phyloP scores from a whole-genome alignment of 1,140 invertebrate species.

The Eurosta solidaginis region DNA sequence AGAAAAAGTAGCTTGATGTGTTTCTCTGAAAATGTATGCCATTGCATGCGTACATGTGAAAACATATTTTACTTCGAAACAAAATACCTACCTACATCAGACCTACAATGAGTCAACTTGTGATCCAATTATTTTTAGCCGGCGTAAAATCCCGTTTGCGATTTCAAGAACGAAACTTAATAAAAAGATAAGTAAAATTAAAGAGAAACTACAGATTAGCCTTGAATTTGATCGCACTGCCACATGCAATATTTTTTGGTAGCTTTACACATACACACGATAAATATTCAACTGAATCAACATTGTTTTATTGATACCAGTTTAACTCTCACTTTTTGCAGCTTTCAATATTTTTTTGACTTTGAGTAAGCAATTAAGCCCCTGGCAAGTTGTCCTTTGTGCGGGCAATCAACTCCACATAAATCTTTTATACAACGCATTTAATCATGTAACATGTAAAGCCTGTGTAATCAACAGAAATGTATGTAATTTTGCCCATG shows the following conservation, averaged over 20 bases:
- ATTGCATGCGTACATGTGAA: too few species aligned
- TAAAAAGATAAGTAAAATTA: neutral
- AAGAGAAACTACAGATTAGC: neutral
- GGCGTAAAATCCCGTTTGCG: neutral
- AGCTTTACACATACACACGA: neutral
- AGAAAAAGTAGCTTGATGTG: too few species aligned
- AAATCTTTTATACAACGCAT: constrained; percentile 2
- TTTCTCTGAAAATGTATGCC: too few species aligned
- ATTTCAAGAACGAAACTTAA: neutral
- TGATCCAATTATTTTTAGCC: constrained; percentile 10
- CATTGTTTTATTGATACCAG: neutral
- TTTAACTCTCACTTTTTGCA: neutral
- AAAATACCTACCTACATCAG: too few species aligned
- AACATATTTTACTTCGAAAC: too few species aligned
- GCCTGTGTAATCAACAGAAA: neutral
- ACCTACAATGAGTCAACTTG: too few species aligned
- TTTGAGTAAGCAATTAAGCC: neutral
- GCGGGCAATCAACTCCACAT: constrained; percentile 9
- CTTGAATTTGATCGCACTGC: neutral
- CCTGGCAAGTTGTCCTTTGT: constrained; percentile 7
- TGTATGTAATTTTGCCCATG: neutral
- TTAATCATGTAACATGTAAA: neutral
- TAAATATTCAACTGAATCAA: neutral
- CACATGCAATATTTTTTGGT: neutral
- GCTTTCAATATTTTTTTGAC: neutral